Conservation (phyloP, 35 echinoderm and acorn worm genomes). For the Lytechinus pictus region DNA sequence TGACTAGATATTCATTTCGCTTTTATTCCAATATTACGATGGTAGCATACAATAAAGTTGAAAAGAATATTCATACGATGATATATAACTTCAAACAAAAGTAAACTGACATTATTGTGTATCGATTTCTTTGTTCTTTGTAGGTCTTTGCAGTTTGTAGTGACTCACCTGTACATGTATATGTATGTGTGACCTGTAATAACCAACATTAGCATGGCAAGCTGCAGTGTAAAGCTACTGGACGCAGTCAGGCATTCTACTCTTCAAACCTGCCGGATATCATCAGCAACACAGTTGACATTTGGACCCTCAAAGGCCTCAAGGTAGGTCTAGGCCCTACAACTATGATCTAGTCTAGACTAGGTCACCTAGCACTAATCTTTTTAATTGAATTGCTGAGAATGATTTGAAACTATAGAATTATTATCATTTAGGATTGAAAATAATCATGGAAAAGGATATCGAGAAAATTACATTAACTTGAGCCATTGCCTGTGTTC, state of each 20-base stretch:
- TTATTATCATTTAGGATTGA: too few species aligned
- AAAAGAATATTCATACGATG: too few species aligned
- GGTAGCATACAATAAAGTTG: too few species aligned
- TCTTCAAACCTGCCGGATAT: background rate
- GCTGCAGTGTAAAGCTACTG: background rate
- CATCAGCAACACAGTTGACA: background rate
- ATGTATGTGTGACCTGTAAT: background rate
- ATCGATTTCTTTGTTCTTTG: background rate
- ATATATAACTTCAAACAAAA: too few species aligned
- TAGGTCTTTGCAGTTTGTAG: background rate
- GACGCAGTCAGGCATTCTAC: background rate
- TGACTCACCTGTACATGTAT: background rate
- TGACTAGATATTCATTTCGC: too few species aligned
- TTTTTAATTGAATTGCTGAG: background rate
- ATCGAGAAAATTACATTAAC: too few species aligned
- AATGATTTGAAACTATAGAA: too few species aligned
- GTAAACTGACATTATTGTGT: background rate
- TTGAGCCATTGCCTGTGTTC: too few species aligned
- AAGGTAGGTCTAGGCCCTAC: slow-evolving; percentile 8
- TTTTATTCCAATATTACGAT: too few species aligned
- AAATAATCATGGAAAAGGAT: too few species aligned
- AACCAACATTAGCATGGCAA: background rate
- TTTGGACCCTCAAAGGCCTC: background rate
- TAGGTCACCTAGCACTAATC: background rate
- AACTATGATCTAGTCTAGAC: background rate